Base-by-base conservation (phyloP, 2,113 vertebrate species). In the Brachyhypopomus occidentalis region DNA sequence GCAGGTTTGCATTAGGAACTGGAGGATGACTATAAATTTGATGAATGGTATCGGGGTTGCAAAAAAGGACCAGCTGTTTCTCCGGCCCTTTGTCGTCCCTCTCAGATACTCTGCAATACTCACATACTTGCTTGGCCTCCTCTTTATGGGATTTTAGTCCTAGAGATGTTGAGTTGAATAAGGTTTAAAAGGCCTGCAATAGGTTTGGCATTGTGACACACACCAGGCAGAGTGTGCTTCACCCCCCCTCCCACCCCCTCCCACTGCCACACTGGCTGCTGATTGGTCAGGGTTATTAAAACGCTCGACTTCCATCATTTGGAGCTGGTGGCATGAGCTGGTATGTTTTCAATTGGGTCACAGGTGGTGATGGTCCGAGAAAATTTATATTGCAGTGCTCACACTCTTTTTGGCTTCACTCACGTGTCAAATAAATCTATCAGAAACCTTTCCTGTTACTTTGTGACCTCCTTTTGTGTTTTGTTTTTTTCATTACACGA, bases 61-160 rank as follows among this genome's bases (percentile, higher is more conserved):
- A 85, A 83, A 88, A 86, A 74, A 84, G 88, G 85, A 77, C 88
- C 93, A 92, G 91, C 91, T 94, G 91, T 92, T 74, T 83, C 87
- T 72, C 86, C 89, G 91, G 89, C 90, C 91, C 90, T 92, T 84
- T 87, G 89, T 92, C 88, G 86, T 91, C 84, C 86, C 78, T 81
- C 84, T 87, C 88, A 88, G 80, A 84, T 72, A 84, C 86, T 11
- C 12, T 72, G 75, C 77, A 84, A 86, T 85, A 80, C 86, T 89
- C 38, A 34, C 16, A 63, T 72, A 80, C 85, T 85, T 85, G 52
- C 79, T 83, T 81, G 80, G 83, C 77, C 56, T 45, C 66, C 75
- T 83, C 86, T 70, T 87, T 84, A 63, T 27, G 64, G 69, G 36
- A 48, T 83, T 14, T 22, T 78, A 83, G 62, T 76, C 66, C 75